Evolutionary conservation across 2,797 vertebrate genomes (phyloP), one percentile per base, ranked within the genome.

Genomic region (Merluccius polli): DNA sequence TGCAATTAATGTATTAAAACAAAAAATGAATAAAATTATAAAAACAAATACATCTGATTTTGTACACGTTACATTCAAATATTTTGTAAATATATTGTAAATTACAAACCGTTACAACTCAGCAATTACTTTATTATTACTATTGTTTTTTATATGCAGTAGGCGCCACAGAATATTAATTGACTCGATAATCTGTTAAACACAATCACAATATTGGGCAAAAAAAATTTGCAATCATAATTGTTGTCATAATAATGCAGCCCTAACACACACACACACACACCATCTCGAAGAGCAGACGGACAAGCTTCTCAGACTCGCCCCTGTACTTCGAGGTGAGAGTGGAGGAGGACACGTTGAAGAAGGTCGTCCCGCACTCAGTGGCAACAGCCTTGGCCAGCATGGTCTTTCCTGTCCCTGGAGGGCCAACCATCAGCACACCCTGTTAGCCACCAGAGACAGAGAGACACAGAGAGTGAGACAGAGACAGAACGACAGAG

Each of bases 321-420:
- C 98, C 98, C 77, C 98, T 93, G 83, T 99, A 99, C 78, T 99
- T 99, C 48, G 98, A 99, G 0, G 95, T 97, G 79, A 99, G 93
- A 0, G 98, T 99, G 70, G 98, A 99, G 32, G 97, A 98, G 13
- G 97, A 99, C 76, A 99, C 95, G 0, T 98, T 99, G 91, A 99
- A 99, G 92, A 99, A 99, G 0, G 97, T 99, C 18, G 97, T 99
- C 74, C 96, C 97, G 79, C 98, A 99, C 84, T 99, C 98, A 0
- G 98, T 98, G 83, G 98, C 98, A 81, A 99, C 98, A 16, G 98
- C 98, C 94, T 99, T 99, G 11, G 98, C 98, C 27, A 99, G 85
- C 97, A 99, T 96, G 33, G 98, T 99, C 94, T 99, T 99, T 31
- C 98, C 98, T 12, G 97, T 99, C 35, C 98, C 98, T 5, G 98